Percentiles rank a stretch among this genome's conserved stretches.
Evolutionary conservation across 2,888 invertebrate species (phyloP).

Genomic region (Tholera decimalis): DNA sequence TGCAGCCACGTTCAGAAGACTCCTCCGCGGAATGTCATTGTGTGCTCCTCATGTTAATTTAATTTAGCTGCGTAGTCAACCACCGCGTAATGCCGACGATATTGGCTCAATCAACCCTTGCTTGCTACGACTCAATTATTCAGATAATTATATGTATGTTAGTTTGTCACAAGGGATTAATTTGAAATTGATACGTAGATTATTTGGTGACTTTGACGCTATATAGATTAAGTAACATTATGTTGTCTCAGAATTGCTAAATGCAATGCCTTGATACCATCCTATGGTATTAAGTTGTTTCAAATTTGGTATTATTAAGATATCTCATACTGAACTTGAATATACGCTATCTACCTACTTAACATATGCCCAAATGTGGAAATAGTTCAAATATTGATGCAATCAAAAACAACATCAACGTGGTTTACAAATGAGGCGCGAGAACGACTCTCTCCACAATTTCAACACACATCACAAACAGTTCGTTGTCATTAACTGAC

Average conservation of each 20-base stretch:
- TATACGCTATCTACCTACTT: too few species aligned
- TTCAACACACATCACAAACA: constrained; percentile 31
- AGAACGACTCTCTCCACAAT: constrained; percentile 37
- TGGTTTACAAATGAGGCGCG: constrained; percentile 24
- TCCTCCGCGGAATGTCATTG: constrained; percentile 71
- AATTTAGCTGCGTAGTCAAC: constrained; percentile 79
- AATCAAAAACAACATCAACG: constrained; percentile 33
- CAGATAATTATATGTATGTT: constrained; percentile 68
- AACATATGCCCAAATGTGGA: too few species aligned
- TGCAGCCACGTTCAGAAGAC: constrained; percentile 69
- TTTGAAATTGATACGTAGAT: constrained; percentile 69
- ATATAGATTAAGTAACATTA: constrained; percentile 38
- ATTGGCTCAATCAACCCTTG: constrained; percentile 76
- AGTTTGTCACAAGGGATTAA: constrained; percentile 62
- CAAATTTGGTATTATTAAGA: too few species aligned
- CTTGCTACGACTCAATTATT: constrained; percentile 73
- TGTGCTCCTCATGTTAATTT: constrained; percentile 83
- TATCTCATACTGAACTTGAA: too few species aligned
- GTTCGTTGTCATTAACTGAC: constrained; percentile 64
- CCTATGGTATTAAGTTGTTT: not conserved
- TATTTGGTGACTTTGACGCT: constrained; percentile 57
- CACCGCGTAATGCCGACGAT: constrained; percentile 71
- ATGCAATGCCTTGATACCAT: not conserved
- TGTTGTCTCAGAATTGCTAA: constrained; percentile 47
- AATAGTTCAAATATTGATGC: constrained; percentile 3